Base-by-base conservation (phyloP, 2,888 invertebrate genomes). In the Aleiodes testaceus region DNA sequence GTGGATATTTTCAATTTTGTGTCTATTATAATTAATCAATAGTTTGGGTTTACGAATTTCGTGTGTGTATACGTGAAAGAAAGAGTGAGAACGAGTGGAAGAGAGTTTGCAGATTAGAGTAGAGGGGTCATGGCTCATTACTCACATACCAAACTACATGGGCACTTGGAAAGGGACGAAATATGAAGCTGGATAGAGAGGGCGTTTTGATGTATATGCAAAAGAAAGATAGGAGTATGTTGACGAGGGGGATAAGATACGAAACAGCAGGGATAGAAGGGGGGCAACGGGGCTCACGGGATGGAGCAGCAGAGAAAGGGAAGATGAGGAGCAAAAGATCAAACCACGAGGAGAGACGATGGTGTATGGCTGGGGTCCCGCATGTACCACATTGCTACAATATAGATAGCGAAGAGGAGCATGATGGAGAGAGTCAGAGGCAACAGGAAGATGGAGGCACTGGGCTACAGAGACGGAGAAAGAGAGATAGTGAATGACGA, bases 101-200 rank as follows among this genome's bases (percentile, higher is more conserved):
- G 22, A 22, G 50, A 36, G 66, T 76, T 70, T 74, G 72, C 63
- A 68, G 78, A 80, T 81, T 81, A 81, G 74, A 75, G 72, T 76
- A 70, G 44, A 55, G 75, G 74, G 75, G 76, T 74, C 77, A 73
- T 61, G 77, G 64, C 80, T 79, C 80, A 78, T 82, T 81, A 80
- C 76, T 70, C 76, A 74, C 78, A 78, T 79, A 77, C 75, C 71
- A 72, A 73, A 74, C 74, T 66, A 50, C 65, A 61, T 69, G n/a
- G 36, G n/a, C 49, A 49, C 47, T 14, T 14, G n/a, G n/a, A 14
- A 14, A 52, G 72, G 50, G 72, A 61, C 61, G 64, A 53, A 52
- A 63, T 69, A 72, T 65, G 26, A 26, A 26, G 53, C 26, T 36
- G 36, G 9, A 36, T 36, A 36, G 36, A 53, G 53, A 55, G 44